Evolutionary conservation across 2,113 vertebrate genomes (phyloP), one percentile per base, ranked within the genome.

Genomic region (Neotragus moschatus): DNA sequence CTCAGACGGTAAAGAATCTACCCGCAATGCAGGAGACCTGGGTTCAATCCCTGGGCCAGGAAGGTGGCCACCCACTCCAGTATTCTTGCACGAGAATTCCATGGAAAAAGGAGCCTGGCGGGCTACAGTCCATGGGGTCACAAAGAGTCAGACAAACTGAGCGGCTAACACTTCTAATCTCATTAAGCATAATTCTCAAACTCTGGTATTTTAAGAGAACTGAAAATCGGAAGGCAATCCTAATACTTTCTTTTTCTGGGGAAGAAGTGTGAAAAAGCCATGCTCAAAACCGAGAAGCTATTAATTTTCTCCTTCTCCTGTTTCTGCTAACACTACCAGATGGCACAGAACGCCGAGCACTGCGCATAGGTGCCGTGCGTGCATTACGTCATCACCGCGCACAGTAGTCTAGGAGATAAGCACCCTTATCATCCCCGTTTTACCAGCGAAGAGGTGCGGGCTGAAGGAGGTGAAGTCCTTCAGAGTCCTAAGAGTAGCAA

Each of bases 171-270:
- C 36, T 39, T 73, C 23, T 12, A 39, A 21, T 73, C 81, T 2
- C 88, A 86, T 96, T 96, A 97, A 95, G 28, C 39, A 92, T 95
- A 98, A 96, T 95, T 91, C 80, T 97, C 96, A 70, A 39, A 88
- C 97, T 97, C 97, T 96, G 36, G n/a, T 73, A 95, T 97, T 28
- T 97, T 94, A 95, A 88, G 94, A 86, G 89, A 10, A 25, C 82
- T 81, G 63, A 95, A 93, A 93, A 36, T 60, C 61, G 30, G 81
- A 96, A 94, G 95, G 43, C 60, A 33, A 77, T 33, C 21, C 36
- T 63, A 91, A 53, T n/a, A 36, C 30, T 96, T 96, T 88, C 53
- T 58, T 95, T 80, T 39, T 80, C 30, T 80, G 33, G 56, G 33
- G 43, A 36, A 58, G 55, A 97, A 66, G 28, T 53, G 19, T 53